Evolutionary conservation across 2,113 vertebrate genomes (phyloP), one percentile per base, ranked within the genome.

Genomic region (Coryphaenoides rupestris): DNA sequence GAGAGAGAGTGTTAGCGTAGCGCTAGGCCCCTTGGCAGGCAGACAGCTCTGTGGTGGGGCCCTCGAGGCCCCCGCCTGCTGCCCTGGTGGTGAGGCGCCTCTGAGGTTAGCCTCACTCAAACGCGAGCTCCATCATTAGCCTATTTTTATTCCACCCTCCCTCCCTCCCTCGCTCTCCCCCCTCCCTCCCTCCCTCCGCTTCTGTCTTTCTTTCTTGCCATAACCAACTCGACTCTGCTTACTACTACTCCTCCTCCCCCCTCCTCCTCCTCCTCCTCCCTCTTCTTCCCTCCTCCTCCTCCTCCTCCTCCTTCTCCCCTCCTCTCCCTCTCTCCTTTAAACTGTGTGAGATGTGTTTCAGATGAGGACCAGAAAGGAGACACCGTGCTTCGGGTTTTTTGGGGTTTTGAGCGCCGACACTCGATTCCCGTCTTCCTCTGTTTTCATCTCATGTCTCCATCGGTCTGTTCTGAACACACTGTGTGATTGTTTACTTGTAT

Each of bases 41-140:
- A 79, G 74, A 80, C 76, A 80, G 81, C 66, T 85, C 69, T 85
- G 83, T 72, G 47, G 47, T n/a, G 47, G n/a, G 16, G 45, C 60
- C 73, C 68, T 24, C 66, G 65, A 60, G 88, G 88, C 82, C 84
- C 83, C 87, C 87, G 87, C 88, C 87, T 80, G 79, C 85, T 78
- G 64, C 28, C 80, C 77, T 72, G 77, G 77, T 72, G 61, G 80
- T 86, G 79, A 81, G 90, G 91, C 89, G 87, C 88, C 89, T 86
- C 75, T 86, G 87, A 90, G 89, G 88, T 90, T 89, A 87, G 88
- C 88, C 87, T 89, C 82, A 84, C 76, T 64, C 77, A 88, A 86
- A 90, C 89, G 86, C 88, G 83, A 86, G 84, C 85, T 89, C 84
- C 79, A 88, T 87, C 85, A 87, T 83, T 81, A 71, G 69, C 70